These are phyloP conservation scores for Uropsilus gracilis DNA, from an alignment of 2,113 vertebrate species.

Conservation along the genomic window DNA sequence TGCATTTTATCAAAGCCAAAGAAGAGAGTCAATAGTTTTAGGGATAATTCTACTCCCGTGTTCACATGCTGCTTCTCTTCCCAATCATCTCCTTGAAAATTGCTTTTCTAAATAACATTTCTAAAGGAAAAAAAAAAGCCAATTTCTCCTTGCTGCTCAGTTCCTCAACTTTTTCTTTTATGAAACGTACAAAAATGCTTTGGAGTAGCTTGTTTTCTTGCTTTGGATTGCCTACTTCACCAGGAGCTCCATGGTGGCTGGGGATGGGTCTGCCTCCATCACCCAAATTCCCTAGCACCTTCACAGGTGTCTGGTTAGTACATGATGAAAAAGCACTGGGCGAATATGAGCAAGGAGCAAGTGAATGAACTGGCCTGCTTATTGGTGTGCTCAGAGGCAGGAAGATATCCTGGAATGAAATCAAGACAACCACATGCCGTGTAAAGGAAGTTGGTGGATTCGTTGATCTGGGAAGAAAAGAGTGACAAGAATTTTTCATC, in stretches of 20 bases:
- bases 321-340: background rate
- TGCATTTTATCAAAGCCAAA: background rate
- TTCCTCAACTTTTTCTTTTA: background rate
- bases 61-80: background rate
- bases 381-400: background rate
- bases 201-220: background rate
- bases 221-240: background rate
- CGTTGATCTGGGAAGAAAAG: background rate
- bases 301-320: background rate
- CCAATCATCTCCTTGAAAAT: background rate
- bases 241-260: background rate
- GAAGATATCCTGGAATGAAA: background rate
- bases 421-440: rapidly evolving
- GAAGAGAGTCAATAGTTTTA: background rate
- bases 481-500: constrained; percentile 49
- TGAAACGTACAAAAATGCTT: background rate
- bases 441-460: background rate
- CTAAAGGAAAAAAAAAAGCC: background rate
- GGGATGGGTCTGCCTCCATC: background rate
- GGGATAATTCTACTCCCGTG: background rate
- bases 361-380: background rate
- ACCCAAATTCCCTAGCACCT: background rate
- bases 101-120: background rate
- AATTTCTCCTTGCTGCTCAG: background rate
- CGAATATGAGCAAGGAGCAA: background rate